Evolutionary conservation across 2,888 invertebrate genomes (phyloP).

Genomic region (Rhamphomyia laevipes): DNA sequence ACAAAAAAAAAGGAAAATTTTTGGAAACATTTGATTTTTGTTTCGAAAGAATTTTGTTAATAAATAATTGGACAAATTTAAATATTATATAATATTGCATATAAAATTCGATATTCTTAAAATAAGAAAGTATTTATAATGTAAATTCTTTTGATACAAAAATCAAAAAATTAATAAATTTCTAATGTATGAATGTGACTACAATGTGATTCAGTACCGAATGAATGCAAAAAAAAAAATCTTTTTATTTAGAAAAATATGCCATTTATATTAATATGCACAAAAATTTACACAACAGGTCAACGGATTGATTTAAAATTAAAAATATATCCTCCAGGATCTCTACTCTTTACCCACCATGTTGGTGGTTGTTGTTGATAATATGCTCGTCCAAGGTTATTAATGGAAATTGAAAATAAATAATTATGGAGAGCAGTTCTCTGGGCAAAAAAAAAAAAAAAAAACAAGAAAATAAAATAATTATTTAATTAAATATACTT

Average conservation of each 20-base stretch:
- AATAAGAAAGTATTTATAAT: no score
- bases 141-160: no score
- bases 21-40: no score
- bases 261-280: conserved; percentile 14
- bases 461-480: conserved; percentile 3
- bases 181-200: conserved; percentile 13
- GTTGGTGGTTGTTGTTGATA: no score
- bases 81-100: no score
- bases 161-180: not conserved
- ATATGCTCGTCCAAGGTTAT: no score
- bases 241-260: conserved; percentile 1
- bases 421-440: conserved; percentile 12
- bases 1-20: no score
- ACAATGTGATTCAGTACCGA: conserved; percentile 14
- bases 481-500: no score
- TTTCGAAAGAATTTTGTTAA: no score
- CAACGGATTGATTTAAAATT: conserved; percentile 11
- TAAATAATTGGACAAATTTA: no score
- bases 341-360: not conserved
- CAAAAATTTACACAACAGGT: conserved; percentile 18
- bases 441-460: conserved; percentile 12
- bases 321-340: conserved; percentile 14
- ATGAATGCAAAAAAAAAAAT: conserved; percentile 16
- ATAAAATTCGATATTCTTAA: no score
- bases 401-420: conserved; percentile 4